These are phyloP conservation scores for Heliconius sara DNA, from an alignment of 2,888 invertebrate species.

Conservation along the genomic window DNA sequence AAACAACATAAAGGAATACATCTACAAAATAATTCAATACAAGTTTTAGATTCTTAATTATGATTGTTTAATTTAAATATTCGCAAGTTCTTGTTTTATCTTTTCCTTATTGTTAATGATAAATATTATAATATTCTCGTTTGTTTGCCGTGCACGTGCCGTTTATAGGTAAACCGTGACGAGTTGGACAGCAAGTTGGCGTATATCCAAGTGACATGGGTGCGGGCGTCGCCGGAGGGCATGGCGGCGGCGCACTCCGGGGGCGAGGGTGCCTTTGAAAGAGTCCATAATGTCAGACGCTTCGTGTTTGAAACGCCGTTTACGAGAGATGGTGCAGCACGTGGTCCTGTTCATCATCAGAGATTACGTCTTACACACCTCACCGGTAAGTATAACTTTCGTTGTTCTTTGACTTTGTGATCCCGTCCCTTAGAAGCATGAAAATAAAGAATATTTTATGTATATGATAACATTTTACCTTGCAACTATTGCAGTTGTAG, in stretches of 20 bases:
- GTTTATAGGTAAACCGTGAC: slow-evolving; percentile 88
- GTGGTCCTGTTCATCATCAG: slow-evolving; percentile 93
- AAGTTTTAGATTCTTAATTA: neutral
- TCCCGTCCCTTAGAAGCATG: no score
- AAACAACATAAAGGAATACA: neutral
- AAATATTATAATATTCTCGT: neutral
- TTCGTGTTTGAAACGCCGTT: slow-evolving; percentile 98
- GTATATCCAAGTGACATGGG: slow-evolving; percentile 97
- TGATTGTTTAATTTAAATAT: neutral
- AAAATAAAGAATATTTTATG: no score
- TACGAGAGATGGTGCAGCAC: slow-evolving; percentile 91
- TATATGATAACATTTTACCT: no score
- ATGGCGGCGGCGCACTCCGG: slow-evolving; percentile 87
- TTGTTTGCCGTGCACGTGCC: neutral
- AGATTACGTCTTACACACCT: slow-evolving; percentile 95
- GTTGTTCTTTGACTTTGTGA: no score
- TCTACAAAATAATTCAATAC: neutral
- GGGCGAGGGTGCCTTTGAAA: slow-evolving; percentile 93
- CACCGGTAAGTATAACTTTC: slow-evolving; percentile 85
- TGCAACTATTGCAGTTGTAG: no score
- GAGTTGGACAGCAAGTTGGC: slow-evolving; percentile 93
- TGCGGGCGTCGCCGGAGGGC: slow-evolving; percentile 95
- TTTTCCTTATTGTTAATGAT: neutral
- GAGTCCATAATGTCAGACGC: slow-evolving; percentile 93
- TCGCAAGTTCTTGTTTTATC: neutral